These are phyloP conservation scores for Trachelus iudaicus DNA, from an alignment of 2,888 invertebrate species.

Conservation along the genomic window DNA sequence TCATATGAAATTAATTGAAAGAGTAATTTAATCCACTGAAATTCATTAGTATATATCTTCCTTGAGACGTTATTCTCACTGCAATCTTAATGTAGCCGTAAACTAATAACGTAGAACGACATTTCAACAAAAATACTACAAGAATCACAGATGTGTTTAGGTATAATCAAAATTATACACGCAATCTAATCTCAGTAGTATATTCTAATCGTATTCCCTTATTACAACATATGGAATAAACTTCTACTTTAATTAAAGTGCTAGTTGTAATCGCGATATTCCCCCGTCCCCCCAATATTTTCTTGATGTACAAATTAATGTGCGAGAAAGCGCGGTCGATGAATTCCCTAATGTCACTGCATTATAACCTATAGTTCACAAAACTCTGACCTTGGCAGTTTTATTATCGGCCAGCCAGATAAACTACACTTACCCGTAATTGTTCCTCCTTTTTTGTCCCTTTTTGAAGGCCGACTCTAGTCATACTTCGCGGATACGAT, in stretches of 20 bases:
- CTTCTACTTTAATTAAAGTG: background rate
- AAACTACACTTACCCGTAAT: background rate
- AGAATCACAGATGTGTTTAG: background rate
- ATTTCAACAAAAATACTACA: background rate
- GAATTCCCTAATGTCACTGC: background rate
- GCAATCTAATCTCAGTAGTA: background rate
- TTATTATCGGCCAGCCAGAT: background rate
- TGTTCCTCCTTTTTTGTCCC: background rate
- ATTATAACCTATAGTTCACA: background rate
- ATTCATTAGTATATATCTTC: background rate
- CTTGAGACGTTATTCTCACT: background rate
- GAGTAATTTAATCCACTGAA: background rate
- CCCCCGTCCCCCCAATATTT: background rate
- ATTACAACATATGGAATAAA: background rate
- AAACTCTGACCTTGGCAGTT: background rate
- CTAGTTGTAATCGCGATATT: background rate
- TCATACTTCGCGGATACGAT: background rate
- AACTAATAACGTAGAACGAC: background rate
- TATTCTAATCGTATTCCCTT: background rate
- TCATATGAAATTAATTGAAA: background rate
- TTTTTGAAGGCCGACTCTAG: background rate
- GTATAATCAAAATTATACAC: background rate
- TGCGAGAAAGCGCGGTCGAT: background rate
- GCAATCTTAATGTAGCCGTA: background rate
- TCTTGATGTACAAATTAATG: background rate